phyloP scores from a whole-genome alignment of 2,888 invertebrate genomes.

The Conomelus anceps region DNA sequence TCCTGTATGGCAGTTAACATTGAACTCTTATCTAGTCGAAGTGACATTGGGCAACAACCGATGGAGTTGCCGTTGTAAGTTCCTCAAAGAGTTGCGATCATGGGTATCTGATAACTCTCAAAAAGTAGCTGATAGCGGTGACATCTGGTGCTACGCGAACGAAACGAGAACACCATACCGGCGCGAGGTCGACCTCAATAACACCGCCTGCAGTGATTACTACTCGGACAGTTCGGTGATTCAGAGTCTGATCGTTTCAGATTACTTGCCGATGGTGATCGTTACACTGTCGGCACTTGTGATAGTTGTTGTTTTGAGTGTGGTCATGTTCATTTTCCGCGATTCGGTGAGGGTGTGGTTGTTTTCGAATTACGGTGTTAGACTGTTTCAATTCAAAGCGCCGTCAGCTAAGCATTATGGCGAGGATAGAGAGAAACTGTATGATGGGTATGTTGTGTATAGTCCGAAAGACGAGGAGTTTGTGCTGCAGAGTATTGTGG shows the following conservation, averaged over 20 bases:
- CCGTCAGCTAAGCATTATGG: conserved; percentile 49
- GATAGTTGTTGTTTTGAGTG: conserved; percentile 65
- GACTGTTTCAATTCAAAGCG: conserved; percentile 60
- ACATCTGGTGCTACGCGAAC: conserved; percentile 74
- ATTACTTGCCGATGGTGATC: conserved; percentile 78
- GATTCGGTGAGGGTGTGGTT: conserved; percentile 82
- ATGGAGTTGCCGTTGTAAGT: conserved; percentile 88
- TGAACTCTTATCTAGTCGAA: conserved; percentile 62
- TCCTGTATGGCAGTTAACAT: conserved; percentile 68
- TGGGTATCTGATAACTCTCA: conserved; percentile 76
- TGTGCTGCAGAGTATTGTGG: conserved; percentile 75
- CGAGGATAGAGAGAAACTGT: conserved; percentile 69
- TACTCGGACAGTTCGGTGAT: conserved; percentile 76
- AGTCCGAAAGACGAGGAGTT: conserved; percentile 88
- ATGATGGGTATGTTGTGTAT: conserved; percentile 90
- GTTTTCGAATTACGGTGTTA: conserved; percentile 77
- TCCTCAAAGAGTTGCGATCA: conserved; percentile 64
- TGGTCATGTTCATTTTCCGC: conserved; percentile 76
- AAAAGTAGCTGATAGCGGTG: conserved; percentile 69
- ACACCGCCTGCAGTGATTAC: conserved; percentile 80
- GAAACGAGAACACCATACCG: conserved; percentile 67
- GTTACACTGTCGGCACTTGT: conserved; percentile 71
- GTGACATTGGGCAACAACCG: conserved; percentile 74
- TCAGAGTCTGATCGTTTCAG: conserved; percentile 72
- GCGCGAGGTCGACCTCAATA: conserved; percentile 74